Percentiles rank a stretch among this genome's conserved stretches.
Conservation (phyloP, 2,888 invertebrate genomes). For the Amiota minor region DNA sequence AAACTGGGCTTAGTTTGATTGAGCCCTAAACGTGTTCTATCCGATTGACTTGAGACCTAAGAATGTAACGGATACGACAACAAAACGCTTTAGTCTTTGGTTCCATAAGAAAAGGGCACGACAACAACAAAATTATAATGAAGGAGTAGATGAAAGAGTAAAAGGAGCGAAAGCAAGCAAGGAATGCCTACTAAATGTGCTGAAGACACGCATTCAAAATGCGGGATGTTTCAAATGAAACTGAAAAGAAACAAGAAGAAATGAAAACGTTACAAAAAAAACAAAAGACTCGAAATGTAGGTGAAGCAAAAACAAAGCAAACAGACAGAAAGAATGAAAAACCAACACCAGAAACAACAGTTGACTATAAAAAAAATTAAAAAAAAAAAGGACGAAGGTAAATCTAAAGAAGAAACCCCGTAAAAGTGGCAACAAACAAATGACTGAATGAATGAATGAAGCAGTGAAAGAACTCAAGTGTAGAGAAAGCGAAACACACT, state of each 20-base stretch:
- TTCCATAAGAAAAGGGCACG: not conserved
- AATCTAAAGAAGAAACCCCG: not conserved
- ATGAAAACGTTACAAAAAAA: conserved; percentile 13
- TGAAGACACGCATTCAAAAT: conserved; percentile 11
- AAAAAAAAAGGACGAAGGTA: not conserved
- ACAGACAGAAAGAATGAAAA: not conserved
- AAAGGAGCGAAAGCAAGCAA: not conserved
- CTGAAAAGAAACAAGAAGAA: not conserved
- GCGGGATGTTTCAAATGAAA: not conserved
- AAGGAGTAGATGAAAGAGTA: not conserved
- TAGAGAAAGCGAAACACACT: conserved; percentile 12
- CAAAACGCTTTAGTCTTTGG: not conserved
- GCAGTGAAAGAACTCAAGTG: conserved; percentile 20
- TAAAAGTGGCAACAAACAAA: not conserved
- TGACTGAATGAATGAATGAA: conserved; percentile 3
- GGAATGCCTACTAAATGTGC: conserved; percentile 14
- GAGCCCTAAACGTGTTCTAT: conserved; percentile 4
- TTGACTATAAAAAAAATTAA: not conserved
- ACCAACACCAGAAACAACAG: not conserved
- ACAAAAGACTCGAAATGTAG: conserved; percentile 6
- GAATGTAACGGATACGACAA: conserved; percentile 17
- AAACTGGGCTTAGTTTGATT: conserved; percentile 14
- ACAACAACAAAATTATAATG: not conserved
- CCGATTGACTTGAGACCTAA: not conserved
- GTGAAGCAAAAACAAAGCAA: not conserved